Evolutionary conservation across 1,140 invertebrate genomes (phyloP).

Genomic region (Lordiphosa clarofinis): DNA sequence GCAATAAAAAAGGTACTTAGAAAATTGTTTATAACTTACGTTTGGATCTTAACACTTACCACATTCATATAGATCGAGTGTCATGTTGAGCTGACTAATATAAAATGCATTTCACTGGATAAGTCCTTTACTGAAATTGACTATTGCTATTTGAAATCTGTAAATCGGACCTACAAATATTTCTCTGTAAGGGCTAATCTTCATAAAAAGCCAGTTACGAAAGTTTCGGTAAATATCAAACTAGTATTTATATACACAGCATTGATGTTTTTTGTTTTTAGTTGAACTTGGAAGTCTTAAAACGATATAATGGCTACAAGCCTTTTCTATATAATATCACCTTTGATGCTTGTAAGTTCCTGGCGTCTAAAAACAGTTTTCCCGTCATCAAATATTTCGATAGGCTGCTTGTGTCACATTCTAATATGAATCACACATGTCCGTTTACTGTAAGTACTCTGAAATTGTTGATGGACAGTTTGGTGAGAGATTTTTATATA

Average conservation of each 20-base stretch:
- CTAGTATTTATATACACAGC: background rate
- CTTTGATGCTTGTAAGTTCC: conserved; percentile 8
- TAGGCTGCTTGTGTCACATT: background rate
- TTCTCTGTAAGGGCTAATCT: background rate
- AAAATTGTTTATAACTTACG: too few species aligned
- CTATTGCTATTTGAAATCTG: conserved; percentile 2
- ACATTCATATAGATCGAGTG: background rate
- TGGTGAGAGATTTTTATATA: too few species aligned
- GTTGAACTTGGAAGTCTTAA: too few species aligned
- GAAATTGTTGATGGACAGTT: too few species aligned
- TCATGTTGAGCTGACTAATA: conserved; percentile 1
- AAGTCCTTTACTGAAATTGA: conserved; percentile 1
- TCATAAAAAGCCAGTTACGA: background rate
- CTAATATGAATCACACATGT: conserved; percentile 6
- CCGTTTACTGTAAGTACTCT: conserved; percentile 5
- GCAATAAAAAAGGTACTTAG: too few species aligned
- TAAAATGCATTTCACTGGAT: conserved; percentile 1
- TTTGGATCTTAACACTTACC: too few species aligned
- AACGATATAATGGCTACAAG: too few species aligned
- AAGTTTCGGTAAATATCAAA: conserved; percentile 1
- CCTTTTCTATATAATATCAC: too few species aligned
- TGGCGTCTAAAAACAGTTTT: background rate
- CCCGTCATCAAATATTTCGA: background rate
- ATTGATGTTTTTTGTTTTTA: background rate
- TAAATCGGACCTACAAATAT: conserved; percentile 14